Percentiles rank a stretch among this genome's conserved stretches.
Conservation (phyloP, 2,797 vertebrate genomes). For the Rhabdophis nuchalis region DNA sequence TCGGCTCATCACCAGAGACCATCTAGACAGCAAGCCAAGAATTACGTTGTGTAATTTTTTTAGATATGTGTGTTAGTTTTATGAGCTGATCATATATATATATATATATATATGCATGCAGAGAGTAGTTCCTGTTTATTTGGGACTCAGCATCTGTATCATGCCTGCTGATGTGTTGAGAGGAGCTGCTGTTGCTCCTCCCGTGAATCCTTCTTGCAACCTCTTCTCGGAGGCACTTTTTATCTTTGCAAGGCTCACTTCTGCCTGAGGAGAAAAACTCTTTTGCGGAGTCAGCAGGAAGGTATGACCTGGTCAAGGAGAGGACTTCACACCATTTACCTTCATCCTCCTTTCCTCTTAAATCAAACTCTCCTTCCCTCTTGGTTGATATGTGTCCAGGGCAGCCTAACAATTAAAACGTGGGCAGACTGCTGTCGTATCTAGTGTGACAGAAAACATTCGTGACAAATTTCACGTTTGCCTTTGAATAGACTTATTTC, state of each 20-base stretch:
- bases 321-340: neutral
- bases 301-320: neutral
- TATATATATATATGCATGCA: neutral
- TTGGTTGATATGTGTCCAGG: neutral
- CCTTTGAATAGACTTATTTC: neutral
- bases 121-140: constrained; percentile 3
- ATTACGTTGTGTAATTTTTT: no score
- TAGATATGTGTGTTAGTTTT: no score
- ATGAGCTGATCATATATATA: no score
- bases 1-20: no score
- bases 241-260: neutral
- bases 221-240: neutral
- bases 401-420: neutral
- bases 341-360: neutral
- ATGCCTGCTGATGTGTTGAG: neutral
- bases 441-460: neutral
- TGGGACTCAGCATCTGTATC: neutral
- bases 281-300: neutral
- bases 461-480: neutral
- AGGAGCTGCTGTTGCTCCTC: neutral
- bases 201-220: neutral
- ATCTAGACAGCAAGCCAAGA: no score
- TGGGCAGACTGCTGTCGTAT: neutral
- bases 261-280: neutral
- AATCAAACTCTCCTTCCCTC: neutral